These are phyloP conservation scores for Anthoscopus minutus DNA, from an alignment of 2,113 vertebrate species.

Conservation along the genomic window DNA sequence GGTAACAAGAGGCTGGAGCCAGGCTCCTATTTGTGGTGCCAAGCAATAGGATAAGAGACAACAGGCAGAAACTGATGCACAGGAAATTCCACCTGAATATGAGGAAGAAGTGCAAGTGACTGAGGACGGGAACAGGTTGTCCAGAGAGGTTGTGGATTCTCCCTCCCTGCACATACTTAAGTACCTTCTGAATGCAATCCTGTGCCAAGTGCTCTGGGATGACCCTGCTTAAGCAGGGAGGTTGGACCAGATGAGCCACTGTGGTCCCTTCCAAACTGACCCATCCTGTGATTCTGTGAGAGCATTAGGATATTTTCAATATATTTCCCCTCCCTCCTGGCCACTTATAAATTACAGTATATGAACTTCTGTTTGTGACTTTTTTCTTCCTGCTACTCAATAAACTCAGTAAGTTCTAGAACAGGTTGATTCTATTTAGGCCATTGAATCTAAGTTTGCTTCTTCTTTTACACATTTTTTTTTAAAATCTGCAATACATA, in stretches of 20 bases:
- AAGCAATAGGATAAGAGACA: neutral
- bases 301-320: neutral
- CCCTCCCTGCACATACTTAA: neutral
- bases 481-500: no score
- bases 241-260: neutral
- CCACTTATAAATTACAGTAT: neutral
- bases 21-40: neutral
- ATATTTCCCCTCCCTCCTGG: fast-evolving
- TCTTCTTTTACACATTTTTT: neutral
- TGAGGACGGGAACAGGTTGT: neutral
- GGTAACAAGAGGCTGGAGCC: neutral
- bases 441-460: neutral
- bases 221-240: neutral
- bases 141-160: neutral
- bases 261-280: neutral
- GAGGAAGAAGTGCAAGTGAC: neutral
- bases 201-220: neutral
- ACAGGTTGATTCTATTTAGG: neutral
- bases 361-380: neutral
- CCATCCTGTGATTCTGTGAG: neutral
- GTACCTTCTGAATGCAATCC: neutral
- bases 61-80: fast-evolving
- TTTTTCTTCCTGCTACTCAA: neutral
- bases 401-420: neutral
- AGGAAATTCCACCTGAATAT: neutral